Evolutionary conservation across 2,113 vertebrate species (phyloP).

Genomic region (Plectropomus leopardus): DNA sequence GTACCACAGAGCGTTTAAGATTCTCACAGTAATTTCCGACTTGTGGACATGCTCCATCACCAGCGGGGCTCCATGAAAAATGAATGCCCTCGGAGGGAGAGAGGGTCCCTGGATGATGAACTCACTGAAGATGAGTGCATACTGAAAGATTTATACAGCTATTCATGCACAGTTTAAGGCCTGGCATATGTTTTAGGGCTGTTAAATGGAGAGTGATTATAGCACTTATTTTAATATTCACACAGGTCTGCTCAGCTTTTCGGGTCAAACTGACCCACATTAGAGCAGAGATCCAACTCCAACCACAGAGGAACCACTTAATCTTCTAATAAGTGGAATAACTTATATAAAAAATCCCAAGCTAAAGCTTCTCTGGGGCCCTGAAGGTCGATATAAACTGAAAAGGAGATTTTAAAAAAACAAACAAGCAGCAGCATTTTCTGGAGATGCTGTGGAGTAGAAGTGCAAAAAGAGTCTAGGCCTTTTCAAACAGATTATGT

Average conservation of each 20-base stretch:
- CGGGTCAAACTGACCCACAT: conserved; percentile 43
- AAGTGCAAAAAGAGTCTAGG: too few relatives aligned
- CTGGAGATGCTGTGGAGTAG: neutral
- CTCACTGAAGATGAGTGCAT: conserved; percentile 74
- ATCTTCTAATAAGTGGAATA: neutral
- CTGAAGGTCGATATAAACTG: too few relatives aligned
- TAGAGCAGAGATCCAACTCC: neutral
- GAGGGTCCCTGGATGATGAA: conserved; percentile 75
- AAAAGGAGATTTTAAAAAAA: too few relatives aligned
- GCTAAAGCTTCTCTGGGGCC: too few relatives aligned
- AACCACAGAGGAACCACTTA: neutral
- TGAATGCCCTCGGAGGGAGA: conserved; percentile 67
- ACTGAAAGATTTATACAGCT: conserved; percentile 79
- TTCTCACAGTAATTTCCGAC: conserved; percentile 63
- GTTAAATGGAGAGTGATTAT: conserved; percentile 69
- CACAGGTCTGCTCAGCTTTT: conserved; percentile 14
- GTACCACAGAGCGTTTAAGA: neutral
- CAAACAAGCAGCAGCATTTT: neutral
- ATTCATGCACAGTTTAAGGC: conserved; percentile 77
- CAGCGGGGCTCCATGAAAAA: conserved; percentile 71
- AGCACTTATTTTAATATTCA: conserved; percentile 69
- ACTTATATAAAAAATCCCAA: neutral
- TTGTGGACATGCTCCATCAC: conserved; percentile 58
- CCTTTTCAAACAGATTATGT: conserved; percentile 10
- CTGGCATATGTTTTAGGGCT: conserved; percentile 65